A percentile compares a stretch with the other conserved stretches of the same genome.
Evolutionary conservation across 1,140 invertebrate genomes (phyloP).

Genomic region (Drosophila ficusphila): DNA sequence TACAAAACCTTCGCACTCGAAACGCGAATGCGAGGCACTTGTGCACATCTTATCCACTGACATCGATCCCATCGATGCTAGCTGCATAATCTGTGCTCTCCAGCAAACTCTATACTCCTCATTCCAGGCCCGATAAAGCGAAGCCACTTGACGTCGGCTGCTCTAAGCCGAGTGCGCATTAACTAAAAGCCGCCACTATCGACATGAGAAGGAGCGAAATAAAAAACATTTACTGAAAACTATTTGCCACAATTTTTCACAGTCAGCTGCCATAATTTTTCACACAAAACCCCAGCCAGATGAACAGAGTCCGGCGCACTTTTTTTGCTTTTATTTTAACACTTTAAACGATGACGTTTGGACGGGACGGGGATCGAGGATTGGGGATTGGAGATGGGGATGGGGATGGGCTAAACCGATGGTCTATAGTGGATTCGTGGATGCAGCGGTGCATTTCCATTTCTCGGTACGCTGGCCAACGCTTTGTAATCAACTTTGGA

Average conservation of each 20-base stretch:
- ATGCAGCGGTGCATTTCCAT: constrained; percentile 70
- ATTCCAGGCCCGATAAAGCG: constrained; percentile 35
- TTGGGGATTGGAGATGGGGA: not conserved
- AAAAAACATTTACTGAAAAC: constrained; percentile 77
- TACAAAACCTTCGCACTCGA: constrained; percentile 38
- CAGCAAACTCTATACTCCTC: constrained; percentile 7
- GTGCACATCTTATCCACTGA: constrained; percentile 51
- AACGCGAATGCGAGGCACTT: constrained; percentile 50
- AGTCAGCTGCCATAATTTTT: constrained; percentile 81
- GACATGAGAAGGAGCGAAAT: constrained; percentile 38
- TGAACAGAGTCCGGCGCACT: constrained; percentile 39
- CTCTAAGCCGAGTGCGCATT: constrained; percentile 53
- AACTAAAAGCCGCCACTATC: constrained; percentile 74
- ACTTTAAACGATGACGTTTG: constrained; percentile 75
- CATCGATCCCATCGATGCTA: constrained; percentile 68
- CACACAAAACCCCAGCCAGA: constrained; percentile 57
- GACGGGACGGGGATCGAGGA: constrained; percentile 15
- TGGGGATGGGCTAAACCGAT: constrained; percentile 1
- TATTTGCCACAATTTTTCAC: constrained; percentile 82
- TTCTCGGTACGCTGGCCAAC: constrained; percentile 62
- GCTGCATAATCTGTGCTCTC: constrained; percentile 32
- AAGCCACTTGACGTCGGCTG: constrained; percentile 49
- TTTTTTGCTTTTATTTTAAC: constrained; percentile 74
- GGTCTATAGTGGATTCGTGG: constrained; percentile 22
- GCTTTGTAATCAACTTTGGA: constrained; percentile 66